Base-by-base conservation (phyloP, 1,140 invertebrate species). In the Zaprionus capensis region DNA sequence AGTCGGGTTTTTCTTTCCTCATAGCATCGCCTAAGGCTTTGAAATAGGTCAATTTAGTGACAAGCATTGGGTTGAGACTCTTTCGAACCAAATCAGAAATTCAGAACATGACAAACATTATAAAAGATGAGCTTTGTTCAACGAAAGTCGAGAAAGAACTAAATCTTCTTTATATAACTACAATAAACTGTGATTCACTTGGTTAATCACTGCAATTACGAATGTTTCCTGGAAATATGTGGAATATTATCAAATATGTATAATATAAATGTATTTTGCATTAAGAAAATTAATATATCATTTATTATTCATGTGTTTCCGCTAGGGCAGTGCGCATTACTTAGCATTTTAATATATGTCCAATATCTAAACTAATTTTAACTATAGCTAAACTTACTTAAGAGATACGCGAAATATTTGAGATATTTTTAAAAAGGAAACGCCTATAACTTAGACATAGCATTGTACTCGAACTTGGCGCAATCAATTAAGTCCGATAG, bases 31-130 rank as follows among this genome's bases (percentile, higher is more conserved):
- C 71, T 82, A 57, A 76, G 78, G 82, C 82, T 67, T 53, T 67
- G 79, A 85, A 85, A 86, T 85, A 79, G 82, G 82, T 85, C 82
- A 85, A 79, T 85, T 86, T 85, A 76, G 82, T 85, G 79, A 86
- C 82, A 86, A 82, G 69, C 70, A 65, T 71, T 62, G 82, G 20
- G 20, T 51, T 70, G 31, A 70, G 31, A 9, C 31, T 34, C 68
- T 66, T 65, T 67, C 77, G 73, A 61, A 69, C 65, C 64, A 66
- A 31, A 31, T 56, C 41, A 65, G 36, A 62, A 36, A 41, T 66
- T 56, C 55, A 67, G 63, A 73, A 83, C 57, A 81, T 71, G 75
- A 62, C 51, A 67, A 62, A n/a, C 38, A 63, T 64, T 46, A 36
- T 49, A 26, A 36, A 38, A 41, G 41, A 31, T 14, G 20, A 26